A percentile compares a stretch with the other conserved stretches of the same genome.
phyloP scores from a whole-genome alignment of 2,888 invertebrate species.

The Protonemura montana region DNA sequence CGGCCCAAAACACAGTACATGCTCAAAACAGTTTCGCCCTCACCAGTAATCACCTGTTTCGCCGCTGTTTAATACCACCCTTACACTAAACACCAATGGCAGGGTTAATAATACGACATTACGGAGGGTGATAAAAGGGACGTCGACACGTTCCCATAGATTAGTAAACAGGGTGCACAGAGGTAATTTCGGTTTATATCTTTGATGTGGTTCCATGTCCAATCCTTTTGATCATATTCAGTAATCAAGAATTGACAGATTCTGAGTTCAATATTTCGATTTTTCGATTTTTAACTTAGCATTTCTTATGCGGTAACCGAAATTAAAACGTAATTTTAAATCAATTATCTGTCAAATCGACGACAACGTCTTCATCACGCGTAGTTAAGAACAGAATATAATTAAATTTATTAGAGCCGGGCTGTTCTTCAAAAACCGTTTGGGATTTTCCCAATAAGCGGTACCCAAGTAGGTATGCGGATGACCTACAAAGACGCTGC shows the following conservation, averaged over 20 bases:
- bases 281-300: background rate
- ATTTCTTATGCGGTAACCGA: background rate
- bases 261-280: no score
- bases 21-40: background rate
- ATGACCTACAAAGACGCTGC: slow-evolving; percentile 17
- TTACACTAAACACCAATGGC: background rate
- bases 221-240: no score
- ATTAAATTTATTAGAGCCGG: background rate
- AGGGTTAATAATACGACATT: background rate
- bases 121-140: background rate
- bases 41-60: background rate
- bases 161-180: background rate
- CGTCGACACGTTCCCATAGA: background rate
- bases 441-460: background rate
- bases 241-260: no score
- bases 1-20: background rate
- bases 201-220: background rate
- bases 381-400: background rate
- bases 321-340: background rate
- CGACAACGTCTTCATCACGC: background rate
- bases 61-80: background rate
- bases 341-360: background rate
- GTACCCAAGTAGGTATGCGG: background rate
- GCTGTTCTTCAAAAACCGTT: background rate
- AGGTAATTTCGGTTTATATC: background rate